Base-by-base conservation (phyloP, 2,113 vertebrate species). In the Chionodraco myersi region DNA sequence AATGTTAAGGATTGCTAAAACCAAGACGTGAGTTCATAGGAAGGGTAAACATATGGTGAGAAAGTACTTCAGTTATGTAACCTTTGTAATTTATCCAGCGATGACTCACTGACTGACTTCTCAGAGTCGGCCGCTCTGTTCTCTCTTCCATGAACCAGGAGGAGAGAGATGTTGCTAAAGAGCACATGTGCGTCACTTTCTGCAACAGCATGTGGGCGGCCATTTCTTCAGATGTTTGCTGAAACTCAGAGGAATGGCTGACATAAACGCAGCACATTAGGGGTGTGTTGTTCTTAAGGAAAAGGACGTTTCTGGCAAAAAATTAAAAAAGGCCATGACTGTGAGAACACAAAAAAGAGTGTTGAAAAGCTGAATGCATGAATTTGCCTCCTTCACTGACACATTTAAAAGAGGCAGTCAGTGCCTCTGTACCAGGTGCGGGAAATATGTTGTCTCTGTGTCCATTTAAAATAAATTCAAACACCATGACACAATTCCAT, bases 21-120 rank as follows among this genome's bases (percentile, higher is more conserved):
- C 30, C 26, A 36, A 53, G 15, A 61, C 21, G 69, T 77, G 61
- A 58, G 59, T n/a, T 49, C 49, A 82, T 23, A 72, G 21, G 53
- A 84, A 72, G 13, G 36, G 70, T 72, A 67, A 71, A 77, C 57
- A 65, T 54, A 80, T 66, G 10, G 65, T 65, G 64, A 74, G 70
- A 77, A 76, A 69, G 52, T 64, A 72, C 58, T 64, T 51, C 5
- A 53, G 64, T 94, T 94, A 89, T 56, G 73, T 86, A 93, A 94
- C 81, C 60, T n/a, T 18, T 10, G 73, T 26, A 75, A 87, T 75
- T 84, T 18, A 56, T 80, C 75, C 75, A 81, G 10, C 70, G 64
- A 86, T 92, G 90, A 93, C 62, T 93, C 89, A 93, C 79, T 77
- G 47, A 93, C 79, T 77, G 47, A 62, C 49, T 64, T 77, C 49